Percentiles rank a stretch among this genome's conserved stretches.
phyloP scores from a whole-genome alignment of 2,888 invertebrate genomes.

The Ceratothoa steindachneri region DNA sequence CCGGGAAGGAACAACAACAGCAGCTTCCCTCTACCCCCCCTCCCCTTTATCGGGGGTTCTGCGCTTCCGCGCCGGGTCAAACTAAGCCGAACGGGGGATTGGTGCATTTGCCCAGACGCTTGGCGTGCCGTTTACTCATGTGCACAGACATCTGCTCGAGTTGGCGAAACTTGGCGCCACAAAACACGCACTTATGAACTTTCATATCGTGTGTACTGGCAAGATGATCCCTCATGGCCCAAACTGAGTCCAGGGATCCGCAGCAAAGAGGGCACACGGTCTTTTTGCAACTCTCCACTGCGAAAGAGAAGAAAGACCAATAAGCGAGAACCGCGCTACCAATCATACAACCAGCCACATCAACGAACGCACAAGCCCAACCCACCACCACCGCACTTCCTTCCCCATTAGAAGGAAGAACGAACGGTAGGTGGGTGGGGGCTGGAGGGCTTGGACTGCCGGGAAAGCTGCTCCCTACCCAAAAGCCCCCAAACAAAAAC shows the following conservation, averaged over 20 bases:
- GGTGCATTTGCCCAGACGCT: constrained; percentile 26
- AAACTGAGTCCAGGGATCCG: constrained; percentile 47
- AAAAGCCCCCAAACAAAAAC: no score
- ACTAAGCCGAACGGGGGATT: no score
- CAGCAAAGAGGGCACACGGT: constrained; percentile 46
- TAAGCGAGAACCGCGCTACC: constrained; percentile 41
- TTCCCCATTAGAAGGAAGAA: no score
- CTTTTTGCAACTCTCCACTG: constrained; percentile 48
- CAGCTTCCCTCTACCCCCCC: no score
- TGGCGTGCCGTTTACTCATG: constrained; percentile 46
- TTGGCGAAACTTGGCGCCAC: constrained; percentile 48
- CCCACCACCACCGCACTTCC: background rate
- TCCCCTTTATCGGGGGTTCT: no score
- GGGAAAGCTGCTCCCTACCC: no score
- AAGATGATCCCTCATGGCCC: constrained; percentile 47
- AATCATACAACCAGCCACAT: constrained; percentile 17
- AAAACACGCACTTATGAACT: constrained; percentile 47
- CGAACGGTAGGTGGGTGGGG: no score
- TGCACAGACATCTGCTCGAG: constrained; percentile 46
- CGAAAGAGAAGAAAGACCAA: constrained; percentile 46
- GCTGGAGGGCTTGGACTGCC: no score
- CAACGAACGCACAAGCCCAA: background rate
- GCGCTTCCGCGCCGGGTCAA: no score
- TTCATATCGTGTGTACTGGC: constrained; percentile 48
- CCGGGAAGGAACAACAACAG: no score